A percentile compares a stretch with the other conserved stretches of the same genome.
Conservation (phyloP, 2,797 vertebrate species). For the Hoplostethus atlanticus region DNA sequence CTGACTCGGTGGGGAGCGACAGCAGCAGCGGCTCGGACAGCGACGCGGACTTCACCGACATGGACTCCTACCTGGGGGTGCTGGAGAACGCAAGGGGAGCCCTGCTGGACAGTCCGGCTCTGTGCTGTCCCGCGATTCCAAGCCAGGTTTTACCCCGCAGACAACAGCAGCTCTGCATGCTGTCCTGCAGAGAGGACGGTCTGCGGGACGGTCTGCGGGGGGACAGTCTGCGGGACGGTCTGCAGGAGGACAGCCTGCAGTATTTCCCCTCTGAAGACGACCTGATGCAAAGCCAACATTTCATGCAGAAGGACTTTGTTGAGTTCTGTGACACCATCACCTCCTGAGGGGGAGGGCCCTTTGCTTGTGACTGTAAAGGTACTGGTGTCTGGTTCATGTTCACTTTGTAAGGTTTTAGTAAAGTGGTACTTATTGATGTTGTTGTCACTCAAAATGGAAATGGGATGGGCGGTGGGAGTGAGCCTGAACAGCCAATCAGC, state of each 20-base stretch:
- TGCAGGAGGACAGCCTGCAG: slow-evolving; percentile 88
- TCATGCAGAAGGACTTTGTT: slow-evolving; percentile 92
- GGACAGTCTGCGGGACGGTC: not conserved
- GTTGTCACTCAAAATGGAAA: slow-evolving; percentile 63
- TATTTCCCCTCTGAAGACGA: slow-evolving; percentile 92
- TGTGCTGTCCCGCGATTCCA: slow-evolving; percentile 17
- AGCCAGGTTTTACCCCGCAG: not conserved
- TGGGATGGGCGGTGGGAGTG: slow-evolving; percentile 74
- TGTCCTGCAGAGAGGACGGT: too few relatives aligned
- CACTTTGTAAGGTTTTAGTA: too few relatives aligned
- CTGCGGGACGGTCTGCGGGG: slow-evolving; percentile 77
- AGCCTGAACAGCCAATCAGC: slow-evolving; percentile 74
- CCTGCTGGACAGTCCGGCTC: slow-evolving; percentile 80
- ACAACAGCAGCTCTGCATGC: too few relatives aligned
- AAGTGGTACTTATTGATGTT: slow-evolving; percentile 20
- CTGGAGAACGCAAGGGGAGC: slow-evolving; percentile 91
- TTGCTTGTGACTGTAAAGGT: too few relatives aligned
- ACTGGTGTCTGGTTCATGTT: too few relatives aligned
- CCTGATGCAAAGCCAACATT: slow-evolving; percentile 88
- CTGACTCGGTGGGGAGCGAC: slow-evolving; percentile 90
- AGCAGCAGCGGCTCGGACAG: slow-evolving; percentile 85
- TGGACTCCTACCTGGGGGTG: slow-evolving; percentile 91
- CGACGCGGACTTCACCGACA: slow-evolving; percentile 89
- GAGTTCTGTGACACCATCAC: slow-evolving; percentile 87
- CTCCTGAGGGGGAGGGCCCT: slow-evolving; percentile 58